Evolutionary conservation across 2,113 vertebrate species (phyloP), one percentile per base, ranked within the genome.

Genomic region (Meles meles): DNA sequence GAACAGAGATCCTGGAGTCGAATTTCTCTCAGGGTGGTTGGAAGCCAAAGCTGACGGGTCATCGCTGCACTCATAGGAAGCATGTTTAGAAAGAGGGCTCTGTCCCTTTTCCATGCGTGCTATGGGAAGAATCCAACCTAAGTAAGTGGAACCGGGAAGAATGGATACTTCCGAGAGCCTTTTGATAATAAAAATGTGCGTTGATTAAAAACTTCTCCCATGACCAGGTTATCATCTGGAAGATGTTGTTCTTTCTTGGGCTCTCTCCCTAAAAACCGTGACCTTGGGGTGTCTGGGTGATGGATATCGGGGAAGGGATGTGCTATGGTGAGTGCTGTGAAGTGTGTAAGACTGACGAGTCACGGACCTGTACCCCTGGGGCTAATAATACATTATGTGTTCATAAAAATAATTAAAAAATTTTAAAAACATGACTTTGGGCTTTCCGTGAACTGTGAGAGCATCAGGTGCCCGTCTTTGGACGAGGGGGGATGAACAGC

Each of bases 391-490:
- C 52, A 55, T 18, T 55, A 6, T 55, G 6, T 55, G 52, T 18
- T 18, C 5, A 55, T 55, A 55, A 18, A 55, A 55, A 55, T 55
- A 55, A 55, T 55, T 55, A 55, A 55, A 55, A 55, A 15, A 15
- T 47, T 47, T 0, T 18, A 55, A 55, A 55, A 55, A 55, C 20
- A 5, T 25, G 52, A 17, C 12, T 59, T 44, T 34, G 71, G 7
- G 14, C 29, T n/a, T 7, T 61, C 87, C 13, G 0, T 27, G 6
- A 76, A 31, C 29, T 47, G 3, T 14, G 20, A 47, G 39, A n/a
- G 20, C 42, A 3, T 25, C 0, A 0, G 31, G 39, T 47, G 15
- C 31, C 25, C 3, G 2, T 18, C 1, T 77, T 61, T 63, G 18
- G n/a, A 18, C 47, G 13, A 76, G 20, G 1, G 42, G 10, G 1